These are phyloP conservation scores for Hydropsyche tenuis DNA, from an alignment of 1,140 invertebrate genomes.

Conservation along the genomic window DNA sequence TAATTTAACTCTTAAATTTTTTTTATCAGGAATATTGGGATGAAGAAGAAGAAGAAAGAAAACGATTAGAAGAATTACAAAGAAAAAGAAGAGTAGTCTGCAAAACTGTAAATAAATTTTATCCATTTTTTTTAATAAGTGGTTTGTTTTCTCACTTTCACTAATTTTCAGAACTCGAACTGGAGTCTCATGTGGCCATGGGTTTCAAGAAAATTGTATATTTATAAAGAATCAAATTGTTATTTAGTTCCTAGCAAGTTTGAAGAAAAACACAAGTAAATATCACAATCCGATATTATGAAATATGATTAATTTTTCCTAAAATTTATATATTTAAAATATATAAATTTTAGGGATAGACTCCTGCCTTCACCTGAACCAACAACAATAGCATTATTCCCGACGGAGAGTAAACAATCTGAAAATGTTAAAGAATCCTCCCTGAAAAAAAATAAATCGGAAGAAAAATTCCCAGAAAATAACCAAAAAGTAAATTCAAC, in stretches of 20 bases:
- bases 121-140: neutral
- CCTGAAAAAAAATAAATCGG: too few species aligned
- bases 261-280: slow-evolving; percentile 54
- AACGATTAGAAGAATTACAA: slow-evolving; percentile 38
- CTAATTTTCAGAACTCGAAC: slow-evolving; percentile 51
- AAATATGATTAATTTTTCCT: too few species aligned
- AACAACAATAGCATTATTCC: neutral
- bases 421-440: too few species aligned
- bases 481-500: too few species aligned
- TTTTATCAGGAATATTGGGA: slow-evolving; percentile 40
- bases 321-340: too few species aligned
- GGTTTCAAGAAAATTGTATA: slow-evolving; percentile 54
- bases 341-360: slow-evolving; percentile 18
- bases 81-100: slow-evolving; percentile 45
- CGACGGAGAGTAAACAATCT: too few species aligned
- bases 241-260: slow-evolving; percentile 57
- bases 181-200: slow-evolving; percentile 57
- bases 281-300: too few species aligned
- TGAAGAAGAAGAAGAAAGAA: slow-evolving; percentile 43
- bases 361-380: slow-evolving; percentile 7
- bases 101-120: slow-evolving; percentile 44
- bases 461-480: too few species aligned
- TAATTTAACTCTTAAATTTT: too few species aligned
- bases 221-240: slow-evolving; percentile 57
- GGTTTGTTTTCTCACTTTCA: neutral